A percentile compares a stretch with the other conserved stretches of the same genome.
These are phyloP conservation scores for Anarhynchus alexandrinus DNA, from an alignment of 2,113 vertebrate species.

Conservation along the genomic window DNA sequence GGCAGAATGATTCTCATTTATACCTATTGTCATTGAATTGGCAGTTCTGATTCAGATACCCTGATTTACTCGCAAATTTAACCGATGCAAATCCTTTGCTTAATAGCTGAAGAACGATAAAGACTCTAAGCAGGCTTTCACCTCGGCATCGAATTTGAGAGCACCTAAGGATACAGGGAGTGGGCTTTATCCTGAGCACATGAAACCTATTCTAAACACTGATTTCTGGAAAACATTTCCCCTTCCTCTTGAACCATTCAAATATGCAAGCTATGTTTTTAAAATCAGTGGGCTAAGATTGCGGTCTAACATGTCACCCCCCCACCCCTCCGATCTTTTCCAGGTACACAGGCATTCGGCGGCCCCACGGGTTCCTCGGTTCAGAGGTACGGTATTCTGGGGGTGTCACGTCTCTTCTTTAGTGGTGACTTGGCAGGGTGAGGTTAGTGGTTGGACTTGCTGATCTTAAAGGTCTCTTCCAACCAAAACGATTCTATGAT, in stretches of 20 bases:
- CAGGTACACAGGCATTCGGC: constrained; percentile 78
- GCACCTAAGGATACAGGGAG: not conserved
- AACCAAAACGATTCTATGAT: too few relatives aligned
- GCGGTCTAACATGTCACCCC: not conserved
- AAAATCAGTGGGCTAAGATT: not conserved
- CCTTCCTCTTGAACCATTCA: not conserved
- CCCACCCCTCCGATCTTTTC: constrained; percentile 12
- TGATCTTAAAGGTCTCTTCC: too few relatives aligned
- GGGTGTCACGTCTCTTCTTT: not conserved
- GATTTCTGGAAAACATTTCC: not conserved
- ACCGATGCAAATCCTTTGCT: not conserved
- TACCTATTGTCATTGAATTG: not conserved
- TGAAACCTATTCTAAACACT: not conserved
- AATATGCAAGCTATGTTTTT: not conserved
- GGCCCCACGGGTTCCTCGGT: constrained; percentile 75
- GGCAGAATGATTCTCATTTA: not conserved
- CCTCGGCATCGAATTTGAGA: not conserved
- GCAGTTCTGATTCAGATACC: not conserved
- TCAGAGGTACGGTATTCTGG: constrained; percentile 80
- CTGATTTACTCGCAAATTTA: not conserved
- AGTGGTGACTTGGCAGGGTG: too few relatives aligned
- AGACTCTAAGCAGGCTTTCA: not conserved
- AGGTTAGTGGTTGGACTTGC: too few relatives aligned
- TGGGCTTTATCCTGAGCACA: not conserved
- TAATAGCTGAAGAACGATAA: not conserved